Evolutionary conservation across 2,797 vertebrate genomes (phyloP), one percentile per base, ranked within the genome.

Genomic region (Anniella stebbinsi): DNA sequence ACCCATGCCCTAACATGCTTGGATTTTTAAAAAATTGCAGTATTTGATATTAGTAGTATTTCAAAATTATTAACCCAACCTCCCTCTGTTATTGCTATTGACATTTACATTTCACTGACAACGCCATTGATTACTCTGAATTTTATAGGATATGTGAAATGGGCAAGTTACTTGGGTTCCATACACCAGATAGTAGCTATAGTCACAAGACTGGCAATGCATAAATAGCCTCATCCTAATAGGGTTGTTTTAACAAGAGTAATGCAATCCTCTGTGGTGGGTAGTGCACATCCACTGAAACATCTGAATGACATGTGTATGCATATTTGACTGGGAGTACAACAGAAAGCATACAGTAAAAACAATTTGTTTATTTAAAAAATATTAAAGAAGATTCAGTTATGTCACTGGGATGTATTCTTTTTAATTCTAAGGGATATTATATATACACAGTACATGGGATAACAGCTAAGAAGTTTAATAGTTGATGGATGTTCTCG

Each of bases 371-470:
- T 3, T 30, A 48, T 80, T 80, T 51, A 51, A 63, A 23, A 28
- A 23, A 38, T 36, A 48, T 33, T 36, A 21, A 84, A 36, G 41
- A 69, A 2, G 41, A 57, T 70, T 57, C 36, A 6, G 1, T 7
- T 88, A 80, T 76, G 54, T 18, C 88, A 89, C 60, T 75, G 89
- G 87, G 84, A 66, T 78, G 67, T 82, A 81, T 60, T 66, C 87
- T 86, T 69, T n/a, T 69, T 84, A 1, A n/a, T 84, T 87, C 80
- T 77, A 88, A 91, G 88, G 28, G 72, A 81, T 92, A 92, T 93
- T 92, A 91, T 93, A 80, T 90, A 86, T 63, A 84, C 87, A 94
- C 80, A 82, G 91, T 92, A 92, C 87, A 86, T 82, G 70, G 72
- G 84, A 91, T 78, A 36, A 86, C 4, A 87, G 81, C 87, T 70